Conservation (phyloP, 2,797 vertebrate species). For the Smutsia temminckii region DNA sequence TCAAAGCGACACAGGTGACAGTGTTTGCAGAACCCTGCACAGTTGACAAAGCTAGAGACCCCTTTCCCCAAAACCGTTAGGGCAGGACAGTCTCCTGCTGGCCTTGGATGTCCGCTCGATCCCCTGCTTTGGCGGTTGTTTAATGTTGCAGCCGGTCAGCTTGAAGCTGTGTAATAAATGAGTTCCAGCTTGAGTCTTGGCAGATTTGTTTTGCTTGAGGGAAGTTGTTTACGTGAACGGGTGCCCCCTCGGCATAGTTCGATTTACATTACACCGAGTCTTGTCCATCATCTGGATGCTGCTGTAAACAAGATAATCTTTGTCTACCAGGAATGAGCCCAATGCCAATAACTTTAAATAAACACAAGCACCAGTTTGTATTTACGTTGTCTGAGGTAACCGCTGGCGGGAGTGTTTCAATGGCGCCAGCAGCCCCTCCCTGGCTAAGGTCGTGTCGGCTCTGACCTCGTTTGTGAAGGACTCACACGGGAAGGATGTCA, state of each 20-base stretch:
- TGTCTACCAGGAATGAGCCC: slow-evolving; percentile 77
- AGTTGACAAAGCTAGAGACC: background rate
- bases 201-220: slow-evolving; percentile 76
- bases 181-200: slow-evolving; percentile 71
- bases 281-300: slow-evolving; percentile 79
- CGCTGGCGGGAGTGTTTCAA: slow-evolving; percentile 50
- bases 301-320: slow-evolving; percentile 79
- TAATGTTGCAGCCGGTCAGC: slow-evolving; percentile 61
- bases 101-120: background rate
- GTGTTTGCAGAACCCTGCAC: background rate
- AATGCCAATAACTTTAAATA: slow-evolving; percentile 79
- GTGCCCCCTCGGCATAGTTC: slow-evolving; percentile 63
- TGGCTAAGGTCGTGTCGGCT: slow-evolving; percentile 24
- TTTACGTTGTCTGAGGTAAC: slow-evolving; percentile 79
- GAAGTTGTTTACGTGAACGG: slow-evolving; percentile 76
- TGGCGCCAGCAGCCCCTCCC: background rate
- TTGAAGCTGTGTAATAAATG: slow-evolving; percentile 63
- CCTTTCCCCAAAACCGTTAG: background rate
- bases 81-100: background rate
- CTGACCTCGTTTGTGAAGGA: slow-evolving; percentile 15
- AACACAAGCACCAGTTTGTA: slow-evolving; percentile 76
- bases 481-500: background rate
- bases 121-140: slow-evolving; percentile 27
- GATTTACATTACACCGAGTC: slow-evolving; percentile 77
- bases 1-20: background rate